Percentiles rank a stretch among this genome's conserved stretches.
Evolutionary conservation across 2,797 vertebrate species (phyloP).

Genomic region (Bradypus variegatus): DNA sequence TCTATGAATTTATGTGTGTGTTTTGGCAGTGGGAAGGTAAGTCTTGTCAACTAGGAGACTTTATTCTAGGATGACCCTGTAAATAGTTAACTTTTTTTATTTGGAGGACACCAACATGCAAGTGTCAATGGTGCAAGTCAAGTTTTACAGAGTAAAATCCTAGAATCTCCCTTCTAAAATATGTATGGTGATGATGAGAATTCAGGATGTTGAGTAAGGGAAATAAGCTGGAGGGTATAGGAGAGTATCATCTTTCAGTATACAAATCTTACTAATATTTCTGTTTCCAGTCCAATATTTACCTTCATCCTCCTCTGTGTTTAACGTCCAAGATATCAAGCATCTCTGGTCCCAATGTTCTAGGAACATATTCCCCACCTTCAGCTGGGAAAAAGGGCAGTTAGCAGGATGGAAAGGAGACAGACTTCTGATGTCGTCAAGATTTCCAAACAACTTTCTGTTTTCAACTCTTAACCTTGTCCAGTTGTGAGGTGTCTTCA

Average conservation of each 20-base stretch:
- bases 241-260: background rate
- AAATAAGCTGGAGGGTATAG: background rate
- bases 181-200: background rate
- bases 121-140: background rate
- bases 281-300: background rate
- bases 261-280: background rate
- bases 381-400: background rate
- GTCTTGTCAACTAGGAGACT: background rate
- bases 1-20: background rate
- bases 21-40: background rate
- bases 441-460: background rate
- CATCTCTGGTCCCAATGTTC: background rate
- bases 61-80: background rate
- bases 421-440: background rate
- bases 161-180: slow-evolving; percentile 1
- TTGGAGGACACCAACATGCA: background rate
- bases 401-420: background rate
- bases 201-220: background rate
- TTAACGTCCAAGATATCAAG: background rate
- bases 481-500: background rate
- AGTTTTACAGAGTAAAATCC: background rate
- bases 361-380: background rate
- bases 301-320: background rate
- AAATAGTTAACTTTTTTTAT: background rate
- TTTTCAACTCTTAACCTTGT: background rate